Evolutionary conservation across 2,113 vertebrate species (phyloP).

Genomic region (Sardina pilchardus): DNA sequence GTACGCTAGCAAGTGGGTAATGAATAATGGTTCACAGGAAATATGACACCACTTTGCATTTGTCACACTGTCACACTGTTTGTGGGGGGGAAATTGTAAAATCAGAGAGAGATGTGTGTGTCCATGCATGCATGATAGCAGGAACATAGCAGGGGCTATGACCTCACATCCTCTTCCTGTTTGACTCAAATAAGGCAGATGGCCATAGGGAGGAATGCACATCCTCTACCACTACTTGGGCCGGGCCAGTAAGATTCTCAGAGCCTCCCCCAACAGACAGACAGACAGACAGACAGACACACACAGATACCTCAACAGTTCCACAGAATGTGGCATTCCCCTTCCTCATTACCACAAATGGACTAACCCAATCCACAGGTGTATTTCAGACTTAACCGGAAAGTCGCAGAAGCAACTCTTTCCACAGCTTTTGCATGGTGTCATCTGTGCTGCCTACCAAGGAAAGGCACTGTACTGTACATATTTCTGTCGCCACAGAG

Average conservation of each 20-base stretch:
- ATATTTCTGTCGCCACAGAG: too few species aligned
- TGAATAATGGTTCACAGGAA: not conserved
- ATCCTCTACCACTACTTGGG: not conserved
- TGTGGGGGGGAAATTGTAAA: not conserved
- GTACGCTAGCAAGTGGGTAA: not conserved
- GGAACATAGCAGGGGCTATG: not conserved
- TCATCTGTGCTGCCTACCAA: too few species aligned
- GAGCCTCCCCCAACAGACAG: not conserved
- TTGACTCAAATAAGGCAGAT: slow-evolving; percentile 3
- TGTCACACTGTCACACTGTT: not conserved
- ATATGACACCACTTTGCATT: not conserved
- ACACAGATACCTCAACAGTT: not conserved
- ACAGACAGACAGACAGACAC: slow-evolving; percentile 48
- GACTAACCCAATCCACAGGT: not conserved
- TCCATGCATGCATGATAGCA: not conserved
- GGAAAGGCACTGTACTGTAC: too few species aligned
- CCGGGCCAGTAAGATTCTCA: not conserved
- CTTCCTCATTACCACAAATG: too few species aligned
- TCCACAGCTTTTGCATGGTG: too few species aligned
- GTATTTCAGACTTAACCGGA: not conserved
- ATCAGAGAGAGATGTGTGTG: not conserved
- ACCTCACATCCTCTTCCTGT: slow-evolving; percentile 6
- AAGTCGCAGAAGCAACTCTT: too few species aligned
- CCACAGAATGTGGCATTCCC: too few species aligned
- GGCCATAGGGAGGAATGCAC: not conserved